phyloP scores from a whole-genome alignment of 2,888 invertebrate genomes.

The Trichopoda pennipes region DNA sequence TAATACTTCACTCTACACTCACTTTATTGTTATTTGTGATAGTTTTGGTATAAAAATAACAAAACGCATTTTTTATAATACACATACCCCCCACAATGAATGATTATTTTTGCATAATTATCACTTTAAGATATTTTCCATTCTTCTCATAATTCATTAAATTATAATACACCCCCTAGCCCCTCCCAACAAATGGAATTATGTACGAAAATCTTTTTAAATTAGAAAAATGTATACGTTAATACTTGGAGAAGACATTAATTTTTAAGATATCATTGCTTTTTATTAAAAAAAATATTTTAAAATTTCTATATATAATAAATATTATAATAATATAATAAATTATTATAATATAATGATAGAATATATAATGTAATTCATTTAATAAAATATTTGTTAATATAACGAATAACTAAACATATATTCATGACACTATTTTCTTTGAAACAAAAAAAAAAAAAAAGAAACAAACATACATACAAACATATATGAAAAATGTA shows the following conservation, averaged over 20 bases:
- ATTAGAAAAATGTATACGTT: constrained; percentile 57
- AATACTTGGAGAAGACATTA: constrained; percentile 65
- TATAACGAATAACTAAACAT: constrained; percentile 1
- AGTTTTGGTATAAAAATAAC: constrained; percentile 64
- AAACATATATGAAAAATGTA: constrained; percentile 10
- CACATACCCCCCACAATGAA: background rate
- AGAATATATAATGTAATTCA: constrained; percentile 12
- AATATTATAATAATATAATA: too few relatives aligned
- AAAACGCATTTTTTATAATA: constrained; percentile 55
- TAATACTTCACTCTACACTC: background rate
- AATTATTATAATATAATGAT: background rate
- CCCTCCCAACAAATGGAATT: constrained; percentile 18
- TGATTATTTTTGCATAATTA: constrained; percentile 30
- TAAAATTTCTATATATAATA: background rate
- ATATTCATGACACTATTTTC: constrained; percentile 37
- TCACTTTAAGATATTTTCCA: constrained; percentile 25
- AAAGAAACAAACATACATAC: background rate
- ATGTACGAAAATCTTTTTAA: constrained; percentile 15
- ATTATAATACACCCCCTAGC: too few relatives aligned
- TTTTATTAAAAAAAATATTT: constrained; percentile 15
- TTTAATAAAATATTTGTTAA: constrained; percentile 21
- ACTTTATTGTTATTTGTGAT: constrained; percentile 58
- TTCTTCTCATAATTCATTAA: background rate
- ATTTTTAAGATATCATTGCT: constrained; percentile 46
- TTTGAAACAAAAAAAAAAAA: too few relatives aligned